phyloP scores from a whole-genome alignment of 2,888 invertebrate genomes.

The Eledona agricola region DNA sequence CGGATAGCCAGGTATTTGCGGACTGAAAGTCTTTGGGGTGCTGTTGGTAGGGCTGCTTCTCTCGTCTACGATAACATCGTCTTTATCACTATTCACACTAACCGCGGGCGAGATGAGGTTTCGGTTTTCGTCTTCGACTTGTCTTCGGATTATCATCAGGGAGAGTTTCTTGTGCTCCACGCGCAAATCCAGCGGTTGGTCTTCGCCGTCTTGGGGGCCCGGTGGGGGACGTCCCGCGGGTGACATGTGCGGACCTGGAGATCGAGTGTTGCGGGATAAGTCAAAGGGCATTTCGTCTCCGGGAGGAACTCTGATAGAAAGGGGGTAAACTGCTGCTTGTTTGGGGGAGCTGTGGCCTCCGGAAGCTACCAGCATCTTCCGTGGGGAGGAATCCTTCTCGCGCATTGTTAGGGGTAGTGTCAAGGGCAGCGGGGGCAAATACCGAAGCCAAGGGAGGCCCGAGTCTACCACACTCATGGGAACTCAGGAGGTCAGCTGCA shows the following conservation, averaged over 20 bases:
- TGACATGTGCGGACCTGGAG: conserved; percentile 67
- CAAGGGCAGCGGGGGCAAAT: conserved; percentile 64
- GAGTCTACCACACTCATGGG: conserved; percentile 80
- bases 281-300: conserved; percentile 72
- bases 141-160: conserved; percentile 61
- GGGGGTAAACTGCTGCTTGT: conserved; percentile 77
- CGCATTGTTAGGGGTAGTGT: conserved; percentile 74
- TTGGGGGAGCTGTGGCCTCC: conserved; percentile 74
- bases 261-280: conserved; percentile 65
- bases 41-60: conserved; percentile 50
- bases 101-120: conserved; percentile 76
- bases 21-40: conserved; percentile 55
- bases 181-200: conserved; percentile 88
- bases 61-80: conserved; percentile 55
- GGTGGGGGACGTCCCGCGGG: conserved; percentile 68
- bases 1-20: conserved; percentile 58
- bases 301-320: conserved; percentile 69
- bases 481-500: conserved; percentile 51
- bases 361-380: conserved; percentile 77
- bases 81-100: conserved; percentile 58
- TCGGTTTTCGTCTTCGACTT: conserved; percentile 85
- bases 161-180: conserved; percentile 81
- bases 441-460: conserved; percentile 67
- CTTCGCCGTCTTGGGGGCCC: conserved; percentile 66
- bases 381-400: conserved; percentile 91